Base-by-base conservation (phyloP, 2,888 invertebrate species). In the Heliconius charithonia region DNA sequence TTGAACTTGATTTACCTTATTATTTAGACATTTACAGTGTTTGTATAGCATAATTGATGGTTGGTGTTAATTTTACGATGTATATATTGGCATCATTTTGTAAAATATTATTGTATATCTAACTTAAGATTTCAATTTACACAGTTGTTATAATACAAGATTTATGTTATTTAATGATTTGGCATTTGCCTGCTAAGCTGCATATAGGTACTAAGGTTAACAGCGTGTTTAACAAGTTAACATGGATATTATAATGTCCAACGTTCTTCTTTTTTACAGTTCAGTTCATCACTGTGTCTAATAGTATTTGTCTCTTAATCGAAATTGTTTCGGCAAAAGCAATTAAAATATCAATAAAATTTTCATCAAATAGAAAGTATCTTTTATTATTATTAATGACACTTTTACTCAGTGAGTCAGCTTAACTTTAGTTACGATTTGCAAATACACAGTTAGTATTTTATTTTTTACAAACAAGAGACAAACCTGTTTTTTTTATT, bases 1-100 rank as follows among this genome's bases (percentile, higher is more conserved):
- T 59, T 72, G 32, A 59, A 72, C 32, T n/a, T 72, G 22, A 32
- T 56, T 59, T 59, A 56, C 2, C 56, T 59, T 59, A 72, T 72
- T 72, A 72, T 59, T 27, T 32, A 72, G 56, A 59, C 56, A 37
- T 72, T 72, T 59, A 72, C 7, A n/a, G 22, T 72, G 37, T 56
- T 72, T 59, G 32, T 41, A 25, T 41, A 69, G 41, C 13, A 13
- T 32, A 72, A 72, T 32, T 27, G 29, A 71, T 51, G 71, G 37
- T 12, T 67, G 37, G 37, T n/a, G 41, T 12, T 59, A 59, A 59
- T 59, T 56, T 37, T 59, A 59, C n/a, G 7, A 32, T 6, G n/a
- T 59, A 32, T n/a, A 29, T 29, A 65, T 19, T 9, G 65, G 10
- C 29, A 32, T 22, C 3, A 10, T 56, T 56, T 65, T 65, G 29